Evolutionary conservation across 2,113 vertebrate genomes (phyloP).

Genomic region (Salminus brasiliensis): DNA sequence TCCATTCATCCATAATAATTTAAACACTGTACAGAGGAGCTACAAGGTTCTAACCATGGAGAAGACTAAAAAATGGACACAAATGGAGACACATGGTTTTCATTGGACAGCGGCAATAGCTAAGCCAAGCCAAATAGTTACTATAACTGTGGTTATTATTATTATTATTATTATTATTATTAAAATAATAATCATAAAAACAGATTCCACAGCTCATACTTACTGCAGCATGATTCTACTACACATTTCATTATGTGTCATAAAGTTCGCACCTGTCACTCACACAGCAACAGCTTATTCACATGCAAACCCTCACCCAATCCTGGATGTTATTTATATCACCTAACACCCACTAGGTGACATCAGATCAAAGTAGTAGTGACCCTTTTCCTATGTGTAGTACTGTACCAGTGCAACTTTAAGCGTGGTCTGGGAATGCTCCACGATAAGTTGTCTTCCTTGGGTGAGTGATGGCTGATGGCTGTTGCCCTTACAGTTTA

Average conservation of each 20-base stretch:
- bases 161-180: no score
- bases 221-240: constrained; percentile 6
- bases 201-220: not conserved
- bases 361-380: not conserved
- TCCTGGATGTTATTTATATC: not conserved
- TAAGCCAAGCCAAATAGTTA: not conserved
- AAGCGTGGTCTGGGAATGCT: not conserved
- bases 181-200: constrained; percentile 7
- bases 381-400: not conserved
- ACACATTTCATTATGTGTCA: no score
- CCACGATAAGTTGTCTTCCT: not conserved
- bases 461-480: not conserved
- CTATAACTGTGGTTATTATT: not conserved
- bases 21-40: no score
- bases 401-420: not conserved
- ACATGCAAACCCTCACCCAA: not conserved
- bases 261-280: not conserved
- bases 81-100: no score
- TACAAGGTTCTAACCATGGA: no score
- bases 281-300: not conserved
- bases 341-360: not conserved
- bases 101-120: no score
- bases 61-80: no score
- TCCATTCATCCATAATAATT: no score
- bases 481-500: not conserved